These are phyloP conservation scores for Spodoptera frugiperda DNA, from an alignment of 1,140 invertebrate species.

Conservation along the genomic window DNA sequence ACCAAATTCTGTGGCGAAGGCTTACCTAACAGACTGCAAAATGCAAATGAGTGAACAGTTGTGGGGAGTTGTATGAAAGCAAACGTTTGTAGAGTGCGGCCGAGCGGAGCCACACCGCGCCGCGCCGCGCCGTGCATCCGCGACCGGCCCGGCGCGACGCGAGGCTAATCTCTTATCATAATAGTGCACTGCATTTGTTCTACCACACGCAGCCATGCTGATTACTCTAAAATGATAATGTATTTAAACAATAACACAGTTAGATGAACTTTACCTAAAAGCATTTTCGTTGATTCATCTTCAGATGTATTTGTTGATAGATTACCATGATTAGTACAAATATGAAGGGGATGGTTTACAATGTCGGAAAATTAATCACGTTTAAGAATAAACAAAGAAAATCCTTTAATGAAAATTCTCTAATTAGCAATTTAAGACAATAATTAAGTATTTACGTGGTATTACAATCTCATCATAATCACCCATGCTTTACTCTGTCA, in stretches of 20 bases:
- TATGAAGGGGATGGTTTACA: conserved; percentile 2
- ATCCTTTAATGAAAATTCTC: neutral
- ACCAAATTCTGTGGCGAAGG: conserved; percentile 52
- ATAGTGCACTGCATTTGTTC: conserved; percentile 46
- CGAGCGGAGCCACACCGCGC: conserved; percentile 22
- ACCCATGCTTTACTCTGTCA: too few species aligned
- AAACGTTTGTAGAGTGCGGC: conserved; percentile 55
- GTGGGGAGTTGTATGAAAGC: conserved; percentile 51
- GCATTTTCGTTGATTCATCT: conserved; percentile 27
- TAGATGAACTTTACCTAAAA: conserved; percentile 14
- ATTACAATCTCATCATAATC: too few species aligned
- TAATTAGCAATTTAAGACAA: too few species aligned
- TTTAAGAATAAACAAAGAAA: neutral
- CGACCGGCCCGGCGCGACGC: neutral
- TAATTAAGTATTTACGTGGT: too few species aligned
- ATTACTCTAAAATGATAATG: conserved; percentile 34
- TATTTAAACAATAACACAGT: conserved; percentile 20
- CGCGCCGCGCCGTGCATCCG: conserved; percentile 10
- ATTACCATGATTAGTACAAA: conserved; percentile 24
- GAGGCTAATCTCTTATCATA: conserved; percentile 58
- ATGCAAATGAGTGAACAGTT: conserved; percentile 61
- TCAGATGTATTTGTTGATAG: conserved; percentile 16
- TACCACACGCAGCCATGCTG: conserved; percentile 15
- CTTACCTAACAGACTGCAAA: conserved; percentile 54
- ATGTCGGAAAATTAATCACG: conserved; percentile 2